Conservation (phyloP, 2,888 invertebrate species). For the Pseudanteris insignis region DNA sequence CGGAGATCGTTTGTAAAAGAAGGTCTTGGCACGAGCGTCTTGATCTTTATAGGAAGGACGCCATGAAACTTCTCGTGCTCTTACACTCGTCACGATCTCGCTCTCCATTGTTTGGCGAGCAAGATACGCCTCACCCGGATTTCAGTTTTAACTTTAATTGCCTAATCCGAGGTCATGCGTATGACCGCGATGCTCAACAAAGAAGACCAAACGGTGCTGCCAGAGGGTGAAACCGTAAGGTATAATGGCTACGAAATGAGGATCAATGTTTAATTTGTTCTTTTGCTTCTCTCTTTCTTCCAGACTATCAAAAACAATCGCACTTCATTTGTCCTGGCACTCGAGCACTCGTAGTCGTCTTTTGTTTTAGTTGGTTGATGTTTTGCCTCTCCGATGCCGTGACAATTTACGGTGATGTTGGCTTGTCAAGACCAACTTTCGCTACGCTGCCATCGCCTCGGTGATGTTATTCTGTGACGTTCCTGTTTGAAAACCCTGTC, state of each 20-base stretch:
- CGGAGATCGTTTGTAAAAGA: conserved; percentile 33
- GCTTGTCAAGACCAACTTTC: conserved; percentile 28
- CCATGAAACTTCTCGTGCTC: conserved; percentile 8
- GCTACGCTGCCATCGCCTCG: conserved; percentile 12
- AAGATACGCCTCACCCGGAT: conserved; percentile 16
- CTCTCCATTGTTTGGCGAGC: conserved; percentile 22
- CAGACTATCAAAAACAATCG: conserved; percentile 20
- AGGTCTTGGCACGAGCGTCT: conserved; percentile 25
- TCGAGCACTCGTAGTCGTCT: conserved; percentile 2
- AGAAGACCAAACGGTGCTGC: not conserved
- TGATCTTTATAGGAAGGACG: conserved; percentile 18
- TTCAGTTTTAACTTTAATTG: conserved; percentile 25
- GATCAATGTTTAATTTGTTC: conserved; percentile 28
- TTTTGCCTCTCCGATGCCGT: conserved; percentile 19
- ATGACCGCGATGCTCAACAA: not conserved
- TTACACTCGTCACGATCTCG: conserved; percentile 17
- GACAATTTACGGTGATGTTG: too few species aligned
- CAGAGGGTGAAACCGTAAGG: not conserved
- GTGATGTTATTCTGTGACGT: conserved; percentile 10
- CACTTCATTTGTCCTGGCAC: conserved; percentile 18
- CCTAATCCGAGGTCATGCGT: conserved; percentile 17
- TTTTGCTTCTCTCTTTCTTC: conserved; percentile 10
- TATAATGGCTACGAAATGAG: too few species aligned
- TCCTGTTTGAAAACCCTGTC: conserved; percentile 27
- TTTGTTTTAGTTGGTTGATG: conserved; percentile 9